Evolutionary conservation across 1,140 invertebrate genomes (phyloP).

Genomic region (Drosophila rhopaloa): DNA sequence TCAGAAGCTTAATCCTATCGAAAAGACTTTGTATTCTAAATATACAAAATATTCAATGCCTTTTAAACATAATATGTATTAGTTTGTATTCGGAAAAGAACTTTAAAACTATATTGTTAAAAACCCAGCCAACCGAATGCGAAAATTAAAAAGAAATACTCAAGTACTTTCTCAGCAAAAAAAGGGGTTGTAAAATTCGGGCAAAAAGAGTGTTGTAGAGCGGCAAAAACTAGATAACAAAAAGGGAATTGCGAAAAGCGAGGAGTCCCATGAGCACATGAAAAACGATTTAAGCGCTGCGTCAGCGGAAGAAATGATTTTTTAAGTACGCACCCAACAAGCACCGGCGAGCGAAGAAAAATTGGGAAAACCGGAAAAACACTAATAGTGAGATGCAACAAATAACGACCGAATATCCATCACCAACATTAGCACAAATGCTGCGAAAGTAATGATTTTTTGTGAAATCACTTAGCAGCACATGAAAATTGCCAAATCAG

Average conservation of each 20-base stretch:
- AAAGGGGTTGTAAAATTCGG: conserved; percentile 8
- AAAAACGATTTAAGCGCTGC: conserved; percentile 56
- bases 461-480: conserved; percentile 56
- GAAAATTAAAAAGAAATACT: conserved; percentile 25
- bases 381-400: conserved; percentile 46
- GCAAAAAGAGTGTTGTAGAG: conserved; percentile 1
- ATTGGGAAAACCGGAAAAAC: conserved; percentile 5
- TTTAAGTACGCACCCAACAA: conserved; percentile 55
- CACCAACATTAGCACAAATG: conserved; percentile 31
- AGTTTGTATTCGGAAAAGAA: background rate
- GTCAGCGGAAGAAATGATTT: conserved; percentile 70
- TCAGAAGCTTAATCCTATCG: no score
- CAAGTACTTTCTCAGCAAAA: conserved; percentile 1
- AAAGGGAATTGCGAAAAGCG: background rate
- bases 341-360: conserved; percentile 5
- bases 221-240: conserved; percentile 7
- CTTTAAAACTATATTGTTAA: background rate
- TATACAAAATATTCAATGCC: no score
- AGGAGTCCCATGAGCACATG: conserved; percentile 15
- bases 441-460: conserved; percentile 40
- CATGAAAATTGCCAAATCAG: conserved; percentile 63
- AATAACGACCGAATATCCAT: conserved; percentile 73
- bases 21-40: no score
- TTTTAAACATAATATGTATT: no score
- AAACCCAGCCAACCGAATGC: conserved; percentile 2